Conservation (phyloP, 30 jellyfish, hydroid and myxozoan species). For the Sanderia malayensis region DNA sequence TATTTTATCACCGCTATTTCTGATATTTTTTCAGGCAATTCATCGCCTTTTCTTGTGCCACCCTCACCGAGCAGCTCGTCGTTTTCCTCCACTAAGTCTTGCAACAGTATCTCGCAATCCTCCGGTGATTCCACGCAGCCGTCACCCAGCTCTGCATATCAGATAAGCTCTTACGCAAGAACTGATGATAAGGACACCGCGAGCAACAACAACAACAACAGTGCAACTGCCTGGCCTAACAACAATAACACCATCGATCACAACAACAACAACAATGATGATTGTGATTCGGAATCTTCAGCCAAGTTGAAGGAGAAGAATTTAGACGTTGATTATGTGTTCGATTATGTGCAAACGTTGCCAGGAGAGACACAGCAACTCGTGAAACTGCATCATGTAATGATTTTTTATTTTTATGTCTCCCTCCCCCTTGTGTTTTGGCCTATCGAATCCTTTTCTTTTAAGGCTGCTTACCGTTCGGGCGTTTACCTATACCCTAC, state of each 20-base stretch:
- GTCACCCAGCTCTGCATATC: not conserved
- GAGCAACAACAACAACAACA: not conserved
- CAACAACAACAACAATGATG: not conserved
- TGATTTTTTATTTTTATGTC: no score
- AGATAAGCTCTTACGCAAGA: not conserved
- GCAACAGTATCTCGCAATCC: not conserved
- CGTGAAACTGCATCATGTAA: slow-evolving; percentile 55
- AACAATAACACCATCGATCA: not conserved
- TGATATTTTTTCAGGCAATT: not conserved
- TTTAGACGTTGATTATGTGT: slow-evolving; percentile 20
- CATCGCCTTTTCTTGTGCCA: slow-evolving; percentile 1
- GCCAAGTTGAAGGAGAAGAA: slow-evolving; percentile 22
- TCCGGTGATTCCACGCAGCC: not conserved
- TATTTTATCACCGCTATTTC: no score
- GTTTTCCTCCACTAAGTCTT: not conserved
- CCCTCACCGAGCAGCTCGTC: slow-evolving; percentile 1
- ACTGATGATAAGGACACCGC: not conserved
- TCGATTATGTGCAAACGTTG: slow-evolving; percentile 13
- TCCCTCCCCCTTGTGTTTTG: no score
- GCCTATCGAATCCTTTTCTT: no score
- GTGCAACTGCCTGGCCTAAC: not conserved
- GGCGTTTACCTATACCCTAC: no score
- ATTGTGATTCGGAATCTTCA: not conserved
- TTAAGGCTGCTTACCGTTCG: no score
- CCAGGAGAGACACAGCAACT: slow-evolving; percentile 63